These are phyloP conservation scores for Sebastes reedi DNA, from an alignment of 2,797 vertebrate genomes.

Conservation along the genomic window DNA sequence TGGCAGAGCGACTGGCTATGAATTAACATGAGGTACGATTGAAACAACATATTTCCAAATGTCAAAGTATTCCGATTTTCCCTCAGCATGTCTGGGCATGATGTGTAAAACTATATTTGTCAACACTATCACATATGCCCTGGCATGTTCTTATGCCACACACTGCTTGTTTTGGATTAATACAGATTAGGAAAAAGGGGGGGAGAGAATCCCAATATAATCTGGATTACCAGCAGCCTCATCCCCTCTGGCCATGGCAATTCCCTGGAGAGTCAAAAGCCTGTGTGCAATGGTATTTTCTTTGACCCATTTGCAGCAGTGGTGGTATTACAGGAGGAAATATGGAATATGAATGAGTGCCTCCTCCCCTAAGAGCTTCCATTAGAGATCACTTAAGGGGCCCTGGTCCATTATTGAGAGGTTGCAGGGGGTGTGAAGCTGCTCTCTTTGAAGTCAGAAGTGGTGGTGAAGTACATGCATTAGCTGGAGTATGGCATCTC, in stretches of 20 bases:
- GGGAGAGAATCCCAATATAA: constrained; percentile 61
- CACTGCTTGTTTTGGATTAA: constrained; percentile 65
- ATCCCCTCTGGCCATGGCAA: constrained; percentile 45
- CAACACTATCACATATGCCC: constrained; percentile 49
- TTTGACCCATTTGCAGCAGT: constrained; percentile 68
- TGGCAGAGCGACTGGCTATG: constrained; percentile 32
- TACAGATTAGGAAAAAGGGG: constrained; percentile 47
- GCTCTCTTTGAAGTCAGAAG: constrained; percentile 58
- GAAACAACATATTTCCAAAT: constrained; percentile 59
- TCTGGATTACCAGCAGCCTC: constrained; percentile 74
- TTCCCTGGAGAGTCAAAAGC: constrained; percentile 70
- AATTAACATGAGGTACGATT: constrained; percentile 60
- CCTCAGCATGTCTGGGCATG: constrained; percentile 16
- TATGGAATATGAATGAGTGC: constrained; percentile 72
- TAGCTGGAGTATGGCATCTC: constrained; percentile 41
- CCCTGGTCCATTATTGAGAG: constrained; percentile 73
- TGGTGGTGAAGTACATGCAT: constrained; percentile 52
- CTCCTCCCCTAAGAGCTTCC: constrained; percentile 74
- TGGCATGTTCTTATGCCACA: constrained; percentile 41
- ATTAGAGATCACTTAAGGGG: constrained; percentile 80
- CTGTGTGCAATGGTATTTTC: constrained; percentile 57
- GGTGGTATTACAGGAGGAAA: constrained; percentile 59
- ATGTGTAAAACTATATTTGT: constrained; percentile 28
- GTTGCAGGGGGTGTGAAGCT: constrained; percentile 64
- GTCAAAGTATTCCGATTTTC: constrained; percentile 53